Conservation (phyloP, 2,797 vertebrate genomes). For the Arnoldichthys spilopterus region DNA sequence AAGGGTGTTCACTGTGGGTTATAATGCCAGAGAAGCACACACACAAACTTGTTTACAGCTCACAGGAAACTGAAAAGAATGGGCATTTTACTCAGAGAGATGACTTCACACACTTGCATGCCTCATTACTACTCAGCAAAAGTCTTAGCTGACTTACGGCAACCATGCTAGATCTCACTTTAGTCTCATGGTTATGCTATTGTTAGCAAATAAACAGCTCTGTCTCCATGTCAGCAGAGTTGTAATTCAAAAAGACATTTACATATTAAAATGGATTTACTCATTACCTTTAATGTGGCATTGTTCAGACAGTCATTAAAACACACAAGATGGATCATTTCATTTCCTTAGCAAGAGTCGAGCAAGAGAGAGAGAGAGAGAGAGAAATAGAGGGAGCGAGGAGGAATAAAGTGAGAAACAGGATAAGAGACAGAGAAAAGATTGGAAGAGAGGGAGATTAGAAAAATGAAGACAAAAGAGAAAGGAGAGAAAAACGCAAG, state of each 20-base stretch:
- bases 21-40: background rate
- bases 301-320: background rate
- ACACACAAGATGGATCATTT: background rate
- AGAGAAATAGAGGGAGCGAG: background rate
- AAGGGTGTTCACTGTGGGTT: background rate
- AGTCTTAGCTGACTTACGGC: background rate
- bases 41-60: background rate
- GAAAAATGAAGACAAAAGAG: background rate
- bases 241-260: background rate
- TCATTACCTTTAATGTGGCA: constrained; percentile 15
- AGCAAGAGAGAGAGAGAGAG: background rate
- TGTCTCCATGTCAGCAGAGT: background rate
- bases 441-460: background rate
- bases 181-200: background rate
- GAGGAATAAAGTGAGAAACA: background rate
- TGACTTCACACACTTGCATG: background rate
- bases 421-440: background rate
- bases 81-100: too few relatives aligned
- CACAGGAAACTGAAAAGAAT: background rate
- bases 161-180: background rate
- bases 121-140: background rate
- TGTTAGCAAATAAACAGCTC: background rate
- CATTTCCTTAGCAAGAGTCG: background rate
- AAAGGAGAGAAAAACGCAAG: background rate
- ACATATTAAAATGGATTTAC: constrained; percentile 3